Conservation (phyloP, 2,113 vertebrate species). For the Ondatra zibethicus region DNA sequence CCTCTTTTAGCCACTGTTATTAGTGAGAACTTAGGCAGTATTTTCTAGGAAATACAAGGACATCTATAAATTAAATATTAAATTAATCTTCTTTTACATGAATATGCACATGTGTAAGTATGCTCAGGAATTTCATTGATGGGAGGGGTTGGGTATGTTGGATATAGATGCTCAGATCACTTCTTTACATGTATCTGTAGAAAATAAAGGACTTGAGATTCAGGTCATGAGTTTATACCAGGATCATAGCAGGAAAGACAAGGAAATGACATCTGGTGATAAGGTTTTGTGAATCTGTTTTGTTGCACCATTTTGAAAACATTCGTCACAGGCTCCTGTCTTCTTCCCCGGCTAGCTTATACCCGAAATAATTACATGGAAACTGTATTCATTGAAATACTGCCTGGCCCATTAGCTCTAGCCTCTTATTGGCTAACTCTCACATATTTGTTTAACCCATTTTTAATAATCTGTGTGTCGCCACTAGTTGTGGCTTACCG, state of each 20-base stretch:
- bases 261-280: neutral
- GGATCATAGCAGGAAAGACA: slow-evolving; percentile 13
- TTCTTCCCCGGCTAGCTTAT: too few relatives aligned
- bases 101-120: neutral
- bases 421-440: too few relatives aligned
- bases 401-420: too few relatives aligned
- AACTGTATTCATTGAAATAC: too few relatives aligned
- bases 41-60: neutral
- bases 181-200: neutral
- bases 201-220: neutral
- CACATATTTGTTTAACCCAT: too few relatives aligned
- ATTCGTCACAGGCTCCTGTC: too few relatives aligned
- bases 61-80: neutral
- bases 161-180: neutral
- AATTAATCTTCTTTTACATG: neutral
- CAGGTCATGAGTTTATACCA: neutral
- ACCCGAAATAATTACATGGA: too few relatives aligned
- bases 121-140: neutral
- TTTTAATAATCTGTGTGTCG: too few relatives aligned
- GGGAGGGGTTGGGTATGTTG: neutral
- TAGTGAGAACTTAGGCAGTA: neutral
- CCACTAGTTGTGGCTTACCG: too few relatives aligned
- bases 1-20: neutral
- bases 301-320: too few relatives aligned
- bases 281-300: neutral